phyloP scores from a whole-genome alignment of 2,113 vertebrate species.

The Tamias sibiricus region DNA sequence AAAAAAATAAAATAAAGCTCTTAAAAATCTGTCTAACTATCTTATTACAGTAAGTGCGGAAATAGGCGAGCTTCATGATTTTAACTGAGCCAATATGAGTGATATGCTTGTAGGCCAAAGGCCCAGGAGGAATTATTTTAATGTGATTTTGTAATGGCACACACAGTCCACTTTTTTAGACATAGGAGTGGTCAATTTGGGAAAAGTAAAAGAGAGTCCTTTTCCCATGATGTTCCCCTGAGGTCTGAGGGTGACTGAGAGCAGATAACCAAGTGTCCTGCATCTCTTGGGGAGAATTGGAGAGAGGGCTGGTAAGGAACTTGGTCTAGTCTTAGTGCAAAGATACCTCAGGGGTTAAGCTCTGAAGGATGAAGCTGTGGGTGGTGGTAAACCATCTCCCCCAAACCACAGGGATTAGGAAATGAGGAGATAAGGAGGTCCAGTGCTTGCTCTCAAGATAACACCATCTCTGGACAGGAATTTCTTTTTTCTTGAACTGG shows the following conservation, averaged over 20 bases:
- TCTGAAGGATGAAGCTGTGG: background rate
- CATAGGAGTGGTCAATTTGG: background rate
- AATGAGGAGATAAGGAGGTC: background rate
- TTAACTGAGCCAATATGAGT: background rate
- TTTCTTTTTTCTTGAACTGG: no score
- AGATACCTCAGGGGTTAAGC: background rate
- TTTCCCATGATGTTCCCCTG: background rate
- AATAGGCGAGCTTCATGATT: background rate
- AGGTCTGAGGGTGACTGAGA: background rate
- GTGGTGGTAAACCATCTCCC: background rate
- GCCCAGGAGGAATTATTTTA: background rate
- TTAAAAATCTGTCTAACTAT: background rate
- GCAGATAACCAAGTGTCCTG: background rate
- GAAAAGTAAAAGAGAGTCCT: background rate
- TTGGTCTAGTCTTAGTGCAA: background rate
- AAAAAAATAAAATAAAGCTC: background rate
- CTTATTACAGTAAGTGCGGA: background rate
- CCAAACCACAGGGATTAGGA: background rate
- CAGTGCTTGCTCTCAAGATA: background rate
- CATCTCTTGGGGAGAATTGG: background rate
- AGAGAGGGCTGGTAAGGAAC: background rate
- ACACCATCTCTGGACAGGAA: background rate
- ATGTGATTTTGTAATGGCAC: background rate
- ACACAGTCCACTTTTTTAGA: background rate
- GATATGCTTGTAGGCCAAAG: background rate